These are phyloP conservation scores for Cynoglossus semilaevis DNA, from an alignment of 2,113 vertebrate species.

Conservation along the genomic window DNA sequence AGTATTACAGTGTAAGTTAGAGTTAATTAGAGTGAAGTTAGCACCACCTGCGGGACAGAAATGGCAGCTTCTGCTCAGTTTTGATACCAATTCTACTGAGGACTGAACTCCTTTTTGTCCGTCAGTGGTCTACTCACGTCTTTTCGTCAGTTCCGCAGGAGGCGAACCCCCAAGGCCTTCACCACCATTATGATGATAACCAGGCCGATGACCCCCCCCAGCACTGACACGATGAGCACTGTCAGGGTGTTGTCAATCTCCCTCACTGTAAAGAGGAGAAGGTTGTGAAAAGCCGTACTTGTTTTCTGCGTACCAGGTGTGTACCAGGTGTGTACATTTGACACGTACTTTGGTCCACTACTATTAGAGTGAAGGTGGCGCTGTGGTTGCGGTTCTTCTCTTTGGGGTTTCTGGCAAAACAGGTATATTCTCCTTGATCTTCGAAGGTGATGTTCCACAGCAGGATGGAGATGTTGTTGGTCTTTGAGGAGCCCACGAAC, in stretches of 20 bases:
- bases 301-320: slow-evolving; percentile 5
- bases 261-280: slow-evolving; percentile 77
- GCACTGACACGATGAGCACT: slow-evolving; percentile 79
- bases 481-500: slow-evolving; percentile 82
- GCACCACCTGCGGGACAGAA: too few relatives aligned
- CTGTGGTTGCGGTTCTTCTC: slow-evolving; percentile 84
- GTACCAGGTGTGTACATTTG: not conserved
- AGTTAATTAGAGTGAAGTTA: too few relatives aligned
- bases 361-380: slow-evolving; percentile 79
- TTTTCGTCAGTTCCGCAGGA: slow-evolving; percentile 87
- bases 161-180: slow-evolving; percentile 85
- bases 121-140: slow-evolving; percentile 82
- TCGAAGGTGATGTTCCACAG: slow-evolving; percentile 86
- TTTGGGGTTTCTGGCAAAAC: slow-evolving; percentile 86
- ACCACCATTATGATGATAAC: slow-evolving; percentile 84
- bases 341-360: slow-evolving; percentile 87
- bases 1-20: too few relatives aligned
- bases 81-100: too few relatives aligned
- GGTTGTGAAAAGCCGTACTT: not conserved
- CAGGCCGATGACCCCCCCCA: slow-evolving; percentile 88
- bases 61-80: too few relatives aligned
- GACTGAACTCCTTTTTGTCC: too few relatives aligned
- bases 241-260: slow-evolving; percentile 90
- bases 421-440: slow-evolving; percentile 86
- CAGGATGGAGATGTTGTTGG: slow-evolving; percentile 86